Base-by-base conservation (phyloP, 2,113 vertebrate genomes). In the Heptranchias perlo region DNA sequence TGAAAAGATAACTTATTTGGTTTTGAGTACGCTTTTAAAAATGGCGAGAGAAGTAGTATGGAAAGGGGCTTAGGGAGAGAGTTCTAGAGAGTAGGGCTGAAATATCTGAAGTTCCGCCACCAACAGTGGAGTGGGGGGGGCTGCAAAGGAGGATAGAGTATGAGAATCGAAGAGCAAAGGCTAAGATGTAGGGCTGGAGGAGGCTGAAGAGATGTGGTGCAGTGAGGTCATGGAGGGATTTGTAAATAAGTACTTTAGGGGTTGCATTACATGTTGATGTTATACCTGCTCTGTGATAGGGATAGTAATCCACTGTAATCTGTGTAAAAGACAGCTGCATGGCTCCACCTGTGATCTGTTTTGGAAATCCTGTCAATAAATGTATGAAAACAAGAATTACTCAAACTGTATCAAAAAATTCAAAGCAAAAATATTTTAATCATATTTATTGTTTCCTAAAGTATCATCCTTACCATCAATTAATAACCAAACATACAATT, bases 261-360 rank as follows among this genome's bases (percentile, higher is more conserved):
- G 44, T 78, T 54, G 49, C 39, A 35, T 31, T 31, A 1, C 91
- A 96, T 0, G 11, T 97, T 96, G 84, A 49, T 61, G 0, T 84
- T 97, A 96, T 97, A 99, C 99, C 99, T 98, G 99, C 99, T 98
- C 98, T 98, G 97, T 99, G 99, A 96, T 98, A 99, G 13, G 99
- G 99, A 39, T 99, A 99, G 97, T 99, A 99, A 96, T 99, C 99
- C 96, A 99, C 97, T 39, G 98, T 99, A 96, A 99, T 98, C 95
- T 98, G 97, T 96, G 98, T 98, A 97, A 99, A 99, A 96, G 99
- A 99, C 73, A 99, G 97, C 96, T 99, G 99, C 99, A 99, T 99
- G 96, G 99, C 99, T 78, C 99, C 99, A 96, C 99, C 99, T 1
- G 98, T 98, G 96, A 99, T 97, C 96, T 98, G 98, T 96, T 99